Evolutionary conservation across 2,888 invertebrate species (phyloP).

Genomic region (Agrenia bidenticulata): DNA sequence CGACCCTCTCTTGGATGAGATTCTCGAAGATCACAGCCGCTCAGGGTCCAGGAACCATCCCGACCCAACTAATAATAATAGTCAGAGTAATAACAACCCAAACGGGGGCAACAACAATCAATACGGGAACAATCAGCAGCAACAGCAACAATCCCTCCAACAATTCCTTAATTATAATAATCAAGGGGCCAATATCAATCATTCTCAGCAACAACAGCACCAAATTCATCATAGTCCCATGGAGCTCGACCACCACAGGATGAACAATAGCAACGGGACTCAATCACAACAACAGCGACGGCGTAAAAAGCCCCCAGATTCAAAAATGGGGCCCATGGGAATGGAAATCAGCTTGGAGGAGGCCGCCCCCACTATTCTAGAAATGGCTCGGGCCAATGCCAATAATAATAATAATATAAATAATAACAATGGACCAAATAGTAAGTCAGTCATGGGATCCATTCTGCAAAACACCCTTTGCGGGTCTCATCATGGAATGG

Average conservation of each 20-base stretch:
- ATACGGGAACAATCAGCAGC: slow-evolving; percentile 60
- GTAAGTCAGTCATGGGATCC: slow-evolving; percentile 28
- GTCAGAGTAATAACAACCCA: slow-evolving; percentile 21
- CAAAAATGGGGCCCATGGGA: slow-evolving; percentile 18
- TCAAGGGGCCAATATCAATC: slow-evolving; percentile 46
- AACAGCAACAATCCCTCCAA: slow-evolving; percentile 56
- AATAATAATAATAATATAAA: slow-evolving; percentile 23
- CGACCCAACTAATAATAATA: slow-evolving; percentile 31
- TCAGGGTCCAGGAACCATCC: slow-evolving; percentile 24
- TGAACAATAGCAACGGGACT: slow-evolving; percentile 9
- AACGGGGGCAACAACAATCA: slow-evolving; percentile 33
- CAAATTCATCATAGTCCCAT: neutral
- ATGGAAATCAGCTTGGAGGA: slow-evolving; percentile 43
- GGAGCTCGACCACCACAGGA: neutral
- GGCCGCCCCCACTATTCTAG: slow-evolving; percentile 39
- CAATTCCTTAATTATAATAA: slow-evolving; percentile 60
- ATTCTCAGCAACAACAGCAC: slow-evolving; percentile 20
- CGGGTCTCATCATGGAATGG: slow-evolving; percentile 39
- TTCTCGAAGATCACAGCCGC: slow-evolving; percentile 44
- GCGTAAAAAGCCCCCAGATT: slow-evolving; percentile 33
- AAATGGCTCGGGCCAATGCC: slow-evolving; percentile 31
- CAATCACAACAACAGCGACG: slow-evolving; percentile 20
- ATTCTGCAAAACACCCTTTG: slow-evolving; percentile 50
- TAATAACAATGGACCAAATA: slow-evolving; percentile 6
- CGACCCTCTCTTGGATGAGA: slow-evolving; percentile 59